Base-by-base conservation (phyloP, 2,797 vertebrate species). In the Hippoglossus hippoglossus region DNA sequence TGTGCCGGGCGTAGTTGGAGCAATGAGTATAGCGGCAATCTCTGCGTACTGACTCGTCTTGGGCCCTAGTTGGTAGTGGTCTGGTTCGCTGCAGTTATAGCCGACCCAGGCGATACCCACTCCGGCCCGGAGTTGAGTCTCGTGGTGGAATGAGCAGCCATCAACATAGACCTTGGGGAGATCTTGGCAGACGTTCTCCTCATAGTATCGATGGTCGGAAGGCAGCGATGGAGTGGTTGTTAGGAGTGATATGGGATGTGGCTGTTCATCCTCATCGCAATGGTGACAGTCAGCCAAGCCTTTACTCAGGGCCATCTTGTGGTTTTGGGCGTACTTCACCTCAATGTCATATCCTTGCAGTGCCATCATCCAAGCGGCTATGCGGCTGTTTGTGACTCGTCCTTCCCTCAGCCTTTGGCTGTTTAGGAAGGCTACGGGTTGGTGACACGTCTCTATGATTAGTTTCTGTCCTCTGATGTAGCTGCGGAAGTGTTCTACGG, bases 401-500 rank as follows among this genome's bases (percentile, higher is more conserved):
- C 21, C 49, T 11, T 22, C 49, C 11, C 50, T 13, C 1, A 24
- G 22, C 11, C 67, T 52, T 5, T 72, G 16, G 25, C 39, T 47
- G 24, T 56, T 34, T 1, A 67, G 8, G n/a, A 66, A 66, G 0
- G 52, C 41, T 10, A 66, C 22, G 0, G 63, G 39, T 21, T 55
- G 63, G 10, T 54, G 63, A 6, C 25, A 26, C 0, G 51, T 55
- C 2, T 66, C 39, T 4, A 26, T 26, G 5, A 26, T 26, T 3
- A 26, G 25, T 3, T 26, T 26, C 25, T 26, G 25, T 26, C 25
- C 3, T 65, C 36, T 25, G 6, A 56, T 47, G 7, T 26, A 26
- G 25, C 41, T 67, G 16, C 25, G 4, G 19, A 67, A 56, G 1
- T 67, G 64, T 56, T 67, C 53, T 4, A 67, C 26, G 0, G 52